These are phyloP conservation scores for Himalopsyche japonica DNA, from an alignment of 2,888 invertebrate species.

Conservation along the genomic window DNA sequence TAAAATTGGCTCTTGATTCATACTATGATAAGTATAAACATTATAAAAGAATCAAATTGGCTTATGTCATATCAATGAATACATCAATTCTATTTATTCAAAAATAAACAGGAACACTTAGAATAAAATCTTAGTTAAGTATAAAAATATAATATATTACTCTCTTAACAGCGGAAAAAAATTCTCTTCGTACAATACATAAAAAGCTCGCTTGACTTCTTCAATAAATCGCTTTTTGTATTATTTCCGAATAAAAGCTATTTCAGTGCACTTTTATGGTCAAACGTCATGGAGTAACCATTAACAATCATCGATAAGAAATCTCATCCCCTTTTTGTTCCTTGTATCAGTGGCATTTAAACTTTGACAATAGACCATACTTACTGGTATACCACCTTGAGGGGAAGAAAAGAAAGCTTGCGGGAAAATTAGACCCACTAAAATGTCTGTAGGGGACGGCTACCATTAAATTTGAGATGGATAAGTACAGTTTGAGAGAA, in stretches of 20 bases:
- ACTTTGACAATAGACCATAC: conserved; percentile 28
- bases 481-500: not conserved
- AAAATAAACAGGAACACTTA: no score
- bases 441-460: not conserved
- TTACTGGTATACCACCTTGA: not conserved
- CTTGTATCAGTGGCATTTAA: conserved; percentile 20
- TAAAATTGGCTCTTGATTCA: no score
- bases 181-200: no score
- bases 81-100: no score
- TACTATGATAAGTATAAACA: no score
- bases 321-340: conserved; percentile 1
- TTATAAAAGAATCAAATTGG: no score
- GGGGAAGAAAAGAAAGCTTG: not conserved
- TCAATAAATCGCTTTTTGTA: not conserved
- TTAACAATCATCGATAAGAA: not conserved
- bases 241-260: not conserved
- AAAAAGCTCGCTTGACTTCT: no score
- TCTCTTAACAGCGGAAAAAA: no score
- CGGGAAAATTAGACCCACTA: not conserved
- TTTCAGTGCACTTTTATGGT: not conserved
- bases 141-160: no score
- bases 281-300: not conserved
- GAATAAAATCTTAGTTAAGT: no score
- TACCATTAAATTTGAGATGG: not conserved
- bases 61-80: no score